Evolutionary conservation across 2,888 invertebrate genomes (phyloP).

Genomic region (Ichneumon xanthorius): DNA sequence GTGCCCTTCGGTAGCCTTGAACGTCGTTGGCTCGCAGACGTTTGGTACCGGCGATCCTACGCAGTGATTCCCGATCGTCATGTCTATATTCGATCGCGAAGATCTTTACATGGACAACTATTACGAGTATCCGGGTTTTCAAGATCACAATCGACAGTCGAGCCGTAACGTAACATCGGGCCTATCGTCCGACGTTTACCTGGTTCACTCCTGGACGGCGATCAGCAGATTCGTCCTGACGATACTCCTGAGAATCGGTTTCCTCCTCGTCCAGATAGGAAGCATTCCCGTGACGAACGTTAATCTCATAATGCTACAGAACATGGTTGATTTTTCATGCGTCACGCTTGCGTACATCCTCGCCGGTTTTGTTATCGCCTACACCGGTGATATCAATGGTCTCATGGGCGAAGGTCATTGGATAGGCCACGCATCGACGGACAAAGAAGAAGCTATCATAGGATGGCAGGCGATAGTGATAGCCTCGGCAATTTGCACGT

Average conservation of each 20-base stretch:
- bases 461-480: slow-evolving; percentile 80
- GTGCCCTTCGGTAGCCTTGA: neutral
- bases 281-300: slow-evolving; percentile 82
- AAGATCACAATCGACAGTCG: slow-evolving; percentile 10
- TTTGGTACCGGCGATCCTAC: neutral
- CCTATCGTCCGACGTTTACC: slow-evolving; percentile 5
- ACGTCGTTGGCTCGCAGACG: neutral
- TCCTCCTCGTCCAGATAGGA: slow-evolving; percentile 81
- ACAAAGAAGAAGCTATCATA: slow-evolving; percentile 74
- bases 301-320: slow-evolving; percentile 82
- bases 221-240: slow-evolving; percentile 71
- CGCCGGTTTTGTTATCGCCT: slow-evolving; percentile 80
- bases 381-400: slow-evolving; percentile 75
- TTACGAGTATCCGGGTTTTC: slow-evolving; percentile 49
- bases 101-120: slow-evolving; percentile 53
- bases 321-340: slow-evolving; percentile 80
- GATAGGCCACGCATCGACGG: slow-evolving; percentile 72
- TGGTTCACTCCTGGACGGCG: slow-evolving; percentile 32
- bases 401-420: slow-evolving; percentile 77
- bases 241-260: slow-evolving; percentile 80
- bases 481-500: slow-evolving; percentile 81
- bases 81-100: slow-evolving; percentile 49
- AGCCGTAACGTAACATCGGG: slow-evolving; percentile 1
- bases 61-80: neutral
- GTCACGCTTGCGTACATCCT: slow-evolving; percentile 78